phyloP scores from a whole-genome alignment of 2,888 invertebrate genomes.

The Drosophila subquinaria region DNA sequence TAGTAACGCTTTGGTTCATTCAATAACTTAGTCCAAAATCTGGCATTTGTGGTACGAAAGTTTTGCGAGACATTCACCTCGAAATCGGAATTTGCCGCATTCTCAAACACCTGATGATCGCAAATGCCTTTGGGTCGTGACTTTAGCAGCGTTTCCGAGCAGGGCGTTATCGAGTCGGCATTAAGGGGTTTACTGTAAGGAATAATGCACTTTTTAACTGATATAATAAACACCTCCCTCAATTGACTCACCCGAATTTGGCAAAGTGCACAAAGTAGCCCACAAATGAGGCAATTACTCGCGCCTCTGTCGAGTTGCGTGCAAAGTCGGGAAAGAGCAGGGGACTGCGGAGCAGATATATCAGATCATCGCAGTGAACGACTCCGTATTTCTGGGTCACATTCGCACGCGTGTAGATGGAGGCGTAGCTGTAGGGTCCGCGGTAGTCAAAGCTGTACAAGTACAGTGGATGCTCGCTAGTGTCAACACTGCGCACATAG shows the following conservation, averaged over 20 bases:
- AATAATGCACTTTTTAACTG: neutral
- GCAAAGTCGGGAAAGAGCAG: slow-evolving; percentile 84
- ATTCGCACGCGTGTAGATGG: slow-evolving; percentile 83
- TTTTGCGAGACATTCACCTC: slow-evolving; percentile 61
- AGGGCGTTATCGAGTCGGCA: slow-evolving; percentile 44
- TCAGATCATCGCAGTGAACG: slow-evolving; percentile 87
- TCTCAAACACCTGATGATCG: slow-evolving; percentile 81
- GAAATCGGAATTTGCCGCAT: slow-evolving; percentile 47
- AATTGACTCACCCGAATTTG: slow-evolving; percentile 84
- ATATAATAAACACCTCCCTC: neutral
- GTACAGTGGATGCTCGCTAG: slow-evolving; percentile 84
- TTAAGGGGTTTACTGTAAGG: slow-evolving; percentile 67
- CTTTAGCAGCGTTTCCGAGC: slow-evolving; percentile 45
- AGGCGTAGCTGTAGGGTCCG: slow-evolving; percentile 85
- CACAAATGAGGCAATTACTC: slow-evolving; percentile 84
- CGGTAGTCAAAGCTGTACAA: slow-evolving; percentile 86
- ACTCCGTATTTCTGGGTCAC: slow-evolving; percentile 79
- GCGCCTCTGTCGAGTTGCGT: slow-evolving; percentile 79
- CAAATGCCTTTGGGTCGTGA: slow-evolving; percentile 74
- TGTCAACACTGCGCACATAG: slow-evolving; percentile 63
- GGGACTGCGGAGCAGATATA: slow-evolving; percentile 86
- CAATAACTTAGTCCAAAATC: slow-evolving; percentile 78
- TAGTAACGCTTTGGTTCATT: slow-evolving; percentile 19
- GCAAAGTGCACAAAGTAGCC: slow-evolving; percentile 86
- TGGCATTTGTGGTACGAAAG: slow-evolving; percentile 67